These are phyloP conservation scores for Gymnopithys bicolor DNA, from an alignment of 2,797 vertebrate genomes.

Conservation along the genomic window DNA sequence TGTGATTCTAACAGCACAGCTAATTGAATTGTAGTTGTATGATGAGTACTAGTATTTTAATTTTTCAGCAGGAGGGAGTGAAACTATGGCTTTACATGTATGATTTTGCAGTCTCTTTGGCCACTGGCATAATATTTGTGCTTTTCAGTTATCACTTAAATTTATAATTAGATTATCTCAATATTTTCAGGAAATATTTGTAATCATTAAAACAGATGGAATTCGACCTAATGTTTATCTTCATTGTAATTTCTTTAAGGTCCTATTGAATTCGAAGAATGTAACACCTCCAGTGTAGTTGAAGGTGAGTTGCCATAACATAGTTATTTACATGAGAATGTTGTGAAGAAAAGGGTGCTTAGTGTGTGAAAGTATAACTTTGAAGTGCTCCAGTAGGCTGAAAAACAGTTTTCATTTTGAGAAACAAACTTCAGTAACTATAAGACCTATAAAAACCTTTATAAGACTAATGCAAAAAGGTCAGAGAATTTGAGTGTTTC, in stretches of 20 bases:
- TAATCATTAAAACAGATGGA: neutral
- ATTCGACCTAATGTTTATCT: neutral
- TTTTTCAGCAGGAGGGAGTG: neutral
- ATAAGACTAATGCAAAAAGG: neutral
- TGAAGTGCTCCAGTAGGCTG: neutral
- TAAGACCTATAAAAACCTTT: neutral
- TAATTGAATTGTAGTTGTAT: neutral
- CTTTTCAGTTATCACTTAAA: neutral
- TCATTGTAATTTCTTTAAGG: slow-evolving; percentile 78
- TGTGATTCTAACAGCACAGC: neutral
- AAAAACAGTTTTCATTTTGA: neutral
- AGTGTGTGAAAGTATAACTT: neutral
- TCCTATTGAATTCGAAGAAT: slow-evolving; percentile 97
- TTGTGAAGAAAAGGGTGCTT: neutral
- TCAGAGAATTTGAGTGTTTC: neutral
- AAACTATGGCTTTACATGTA: neutral
- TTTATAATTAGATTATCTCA: neutral
- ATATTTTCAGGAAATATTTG: neutral
- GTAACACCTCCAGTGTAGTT: slow-evolving; percentile 87
- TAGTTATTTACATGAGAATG: neutral
- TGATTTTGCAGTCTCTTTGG: neutral
- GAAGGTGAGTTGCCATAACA: slow-evolving; percentile 85
- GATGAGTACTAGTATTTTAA: neutral
- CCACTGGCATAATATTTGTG: neutral
- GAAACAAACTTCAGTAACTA: neutral